Percentiles rank a stretch among this genome's conserved stretches.
Evolutionary conservation across 1,140 invertebrate genomes (phyloP).

Genomic region (Lasioglossum baleicum): DNA sequence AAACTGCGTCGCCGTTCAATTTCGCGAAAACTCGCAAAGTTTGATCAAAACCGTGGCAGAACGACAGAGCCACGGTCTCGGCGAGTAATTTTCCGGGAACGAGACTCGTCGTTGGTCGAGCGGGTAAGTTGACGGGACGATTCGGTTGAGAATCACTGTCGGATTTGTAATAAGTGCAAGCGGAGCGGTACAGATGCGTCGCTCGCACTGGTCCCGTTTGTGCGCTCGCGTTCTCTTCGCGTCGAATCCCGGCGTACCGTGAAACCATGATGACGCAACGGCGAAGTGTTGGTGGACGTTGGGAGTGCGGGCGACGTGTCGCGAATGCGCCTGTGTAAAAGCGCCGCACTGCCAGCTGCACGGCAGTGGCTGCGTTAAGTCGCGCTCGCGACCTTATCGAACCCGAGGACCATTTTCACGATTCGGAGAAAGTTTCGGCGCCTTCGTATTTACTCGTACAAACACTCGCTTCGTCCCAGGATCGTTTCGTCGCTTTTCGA

Average conservation of each 20-base stretch:
- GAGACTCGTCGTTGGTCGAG: neutral
- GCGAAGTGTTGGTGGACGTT: conserved; percentile 59
- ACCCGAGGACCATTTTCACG: neutral
- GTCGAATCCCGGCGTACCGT: conserved; percentile 64
- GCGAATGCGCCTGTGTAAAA: conserved; percentile 57
- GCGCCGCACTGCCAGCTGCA: conserved; percentile 50
- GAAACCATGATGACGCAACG: conserved; percentile 69
- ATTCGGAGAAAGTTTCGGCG: conserved; percentile 1
- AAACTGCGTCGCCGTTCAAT: too few species aligned
- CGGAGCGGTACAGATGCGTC: conserved; percentile 68
- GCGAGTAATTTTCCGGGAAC: neutral
- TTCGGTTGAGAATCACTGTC: conserved; percentile 63
- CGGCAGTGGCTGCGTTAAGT: conserved; percentile 49
- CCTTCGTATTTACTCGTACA: too few species aligned
- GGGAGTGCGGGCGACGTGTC: conserved; percentile 56
- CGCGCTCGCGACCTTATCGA: conserved; percentile 40
- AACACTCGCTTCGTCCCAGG: too few species aligned
- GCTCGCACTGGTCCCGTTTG: conserved; percentile 50
- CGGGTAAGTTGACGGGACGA: neutral
- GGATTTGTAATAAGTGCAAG: conserved; percentile 65
- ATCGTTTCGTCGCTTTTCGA: too few species aligned
- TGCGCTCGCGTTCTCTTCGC: conserved; percentile 36
- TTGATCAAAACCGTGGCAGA: too few species aligned
- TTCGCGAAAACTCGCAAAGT: too few species aligned
- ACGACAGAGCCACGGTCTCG: too few species aligned